These are phyloP conservation scores for Panulirus ornatus DNA, from an alignment of 1,140 invertebrate genomes.

Conservation along the genomic window DNA sequence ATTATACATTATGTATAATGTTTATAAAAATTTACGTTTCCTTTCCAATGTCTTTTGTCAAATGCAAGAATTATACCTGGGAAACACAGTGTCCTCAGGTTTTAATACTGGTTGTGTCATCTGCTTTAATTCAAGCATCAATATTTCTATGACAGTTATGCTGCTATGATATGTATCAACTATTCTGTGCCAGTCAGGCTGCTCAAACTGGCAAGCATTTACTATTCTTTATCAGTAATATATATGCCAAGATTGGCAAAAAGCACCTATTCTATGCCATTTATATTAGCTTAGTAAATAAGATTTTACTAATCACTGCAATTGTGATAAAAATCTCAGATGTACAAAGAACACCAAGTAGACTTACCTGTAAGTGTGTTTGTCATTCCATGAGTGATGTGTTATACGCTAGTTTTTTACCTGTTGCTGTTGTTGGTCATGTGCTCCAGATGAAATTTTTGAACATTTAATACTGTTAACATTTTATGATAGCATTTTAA, in stretches of 20 bases:
- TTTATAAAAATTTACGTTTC: no score
- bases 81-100: no score
- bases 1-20: no score
- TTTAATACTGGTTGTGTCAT: not conserved
- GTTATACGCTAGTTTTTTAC: not conserved
- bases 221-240: not conserved
- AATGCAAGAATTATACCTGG: no score
- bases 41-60: no score
- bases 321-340: conserved; percentile 2
- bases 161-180: not conserved
- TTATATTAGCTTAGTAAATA: not conserved
- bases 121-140: not conserved
- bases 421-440: not conserved
- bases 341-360: not conserved
- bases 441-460: not conserved
- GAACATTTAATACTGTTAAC: conserved; percentile 6
- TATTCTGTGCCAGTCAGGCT: not conserved
- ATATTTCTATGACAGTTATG: no score
- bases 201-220: not conserved
- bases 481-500: not conserved
- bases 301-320: not conserved
- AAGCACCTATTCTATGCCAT: not conserved
- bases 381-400: not conserved
- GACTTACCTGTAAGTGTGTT: not conserved
- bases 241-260: no score